These are phyloP conservation scores for Dolichoris vasculosae DNA, from an alignment of 1,140 invertebrate species.

Conservation along the genomic window DNA sequence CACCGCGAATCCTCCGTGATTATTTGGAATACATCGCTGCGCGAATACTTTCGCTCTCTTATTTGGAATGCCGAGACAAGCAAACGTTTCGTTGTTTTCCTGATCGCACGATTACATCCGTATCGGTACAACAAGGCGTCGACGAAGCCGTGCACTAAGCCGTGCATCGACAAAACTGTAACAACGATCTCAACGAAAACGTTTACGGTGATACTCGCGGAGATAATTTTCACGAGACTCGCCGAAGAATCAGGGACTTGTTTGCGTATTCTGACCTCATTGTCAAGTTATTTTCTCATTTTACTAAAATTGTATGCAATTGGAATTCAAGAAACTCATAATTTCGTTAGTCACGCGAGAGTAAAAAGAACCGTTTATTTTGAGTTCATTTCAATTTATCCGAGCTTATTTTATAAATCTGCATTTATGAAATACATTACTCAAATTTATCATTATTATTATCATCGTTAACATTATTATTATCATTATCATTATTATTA, in stretches of 20 bases:
- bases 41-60: too few relatives aligned
- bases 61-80: too few relatives aligned
- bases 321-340: constrained; percentile 9
- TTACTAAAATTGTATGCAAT: constrained; percentile 9
- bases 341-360: constrained; percentile 11
- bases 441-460: background rate
- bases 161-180: background rate
- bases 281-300: constrained; percentile 19
- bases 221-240: background rate
- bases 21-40: too few relatives aligned
- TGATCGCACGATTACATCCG: too few relatives aligned
- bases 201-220: background rate
- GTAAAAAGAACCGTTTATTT: constrained; percentile 16
- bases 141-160: too few relatives aligned
- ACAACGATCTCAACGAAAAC: background rate
- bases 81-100: too few relatives aligned
- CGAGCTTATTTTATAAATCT: background rate
- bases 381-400: constrained; percentile 11
- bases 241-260: background rate
- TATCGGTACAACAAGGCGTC: too few relatives aligned
- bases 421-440: background rate
- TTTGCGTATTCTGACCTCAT: constrained; percentile 1
- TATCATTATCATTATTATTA: background rate
- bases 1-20: background rate
- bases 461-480: background rate